Percentiles rank a stretch among this genome's conserved stretches.
These are phyloP conservation scores for Drosophila nigromelanica DNA, from an alignment of 1,140 invertebrate species.

Conservation along the genomic window DNA sequence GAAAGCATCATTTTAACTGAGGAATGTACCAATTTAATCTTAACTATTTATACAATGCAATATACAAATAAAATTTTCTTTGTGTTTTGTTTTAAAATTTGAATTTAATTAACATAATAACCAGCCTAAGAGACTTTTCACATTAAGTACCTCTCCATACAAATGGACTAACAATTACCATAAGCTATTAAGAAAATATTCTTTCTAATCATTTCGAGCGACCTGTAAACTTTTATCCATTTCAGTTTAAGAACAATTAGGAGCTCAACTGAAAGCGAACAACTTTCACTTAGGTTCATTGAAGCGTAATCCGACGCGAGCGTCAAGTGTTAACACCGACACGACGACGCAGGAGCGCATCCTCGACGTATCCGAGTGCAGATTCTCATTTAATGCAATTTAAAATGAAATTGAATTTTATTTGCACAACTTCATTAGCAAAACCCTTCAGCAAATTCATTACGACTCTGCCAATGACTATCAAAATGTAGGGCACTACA, in stretches of 20 bases:
- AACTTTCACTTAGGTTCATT: constrained; percentile 35
- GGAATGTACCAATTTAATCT: background rate
- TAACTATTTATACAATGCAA: background rate
- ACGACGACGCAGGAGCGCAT: constrained; percentile 3
- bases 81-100: too few species aligned
- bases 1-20: background rate
- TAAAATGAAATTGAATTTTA: constrained; percentile 73
- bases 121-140: too few species aligned
- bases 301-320: constrained; percentile 6
- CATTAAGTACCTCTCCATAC: too few species aligned
- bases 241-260: constrained; percentile 15
- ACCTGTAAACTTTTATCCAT: constrained; percentile 15
- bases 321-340: constrained; percentile 28
- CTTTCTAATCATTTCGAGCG: background rate
- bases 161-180: constrained; percentile 4
- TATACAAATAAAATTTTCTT: too few species aligned
- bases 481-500: constrained; percentile 69
- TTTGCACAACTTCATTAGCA: constrained; percentile 75
- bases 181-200: constrained; percentile 1
- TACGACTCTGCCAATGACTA: constrained; percentile 57
- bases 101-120: background rate
- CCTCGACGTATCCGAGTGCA: constrained; percentile 11
- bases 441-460: constrained; percentile 77
- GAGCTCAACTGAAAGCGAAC: constrained; percentile 13
- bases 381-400: constrained; percentile 70